These are phyloP conservation scores for Hypotaenidia philippensis DNA, from an alignment of 2,797 vertebrate genomes.

Conservation along the genomic window DNA sequence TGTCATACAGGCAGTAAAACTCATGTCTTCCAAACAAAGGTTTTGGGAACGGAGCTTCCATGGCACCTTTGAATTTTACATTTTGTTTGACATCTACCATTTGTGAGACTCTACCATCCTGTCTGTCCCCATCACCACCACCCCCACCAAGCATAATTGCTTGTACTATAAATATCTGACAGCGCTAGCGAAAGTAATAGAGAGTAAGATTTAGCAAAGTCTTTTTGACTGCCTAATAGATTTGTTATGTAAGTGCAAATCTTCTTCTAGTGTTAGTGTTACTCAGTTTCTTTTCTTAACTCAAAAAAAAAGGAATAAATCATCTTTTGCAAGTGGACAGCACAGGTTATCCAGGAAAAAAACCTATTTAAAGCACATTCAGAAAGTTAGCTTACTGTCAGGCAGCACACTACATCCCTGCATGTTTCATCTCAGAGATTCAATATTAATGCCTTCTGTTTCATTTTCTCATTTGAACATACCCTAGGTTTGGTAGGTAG, in stretches of 20 bases:
- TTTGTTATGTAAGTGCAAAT: neutral
- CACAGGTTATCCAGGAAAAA: neutral
- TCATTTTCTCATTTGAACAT: neutral
- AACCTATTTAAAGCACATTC: neutral
- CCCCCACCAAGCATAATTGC: slow-evolving; percentile 52
- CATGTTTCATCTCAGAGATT: neutral
- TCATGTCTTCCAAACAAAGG: slow-evolving; percentile 31
- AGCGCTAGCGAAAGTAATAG: slow-evolving; percentile 28
- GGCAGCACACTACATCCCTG: neutral
- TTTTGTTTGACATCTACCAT: slow-evolving; percentile 61
- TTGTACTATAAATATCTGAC: slow-evolving; percentile 63
- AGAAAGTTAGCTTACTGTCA: neutral
- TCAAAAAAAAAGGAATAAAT: neutral
- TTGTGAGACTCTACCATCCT: slow-evolving; percentile 18
- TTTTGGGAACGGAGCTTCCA: slow-evolving; percentile 34
- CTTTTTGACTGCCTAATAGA: slow-evolving; percentile 20
- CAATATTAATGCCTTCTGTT: neutral
- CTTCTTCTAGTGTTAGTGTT: neutral
- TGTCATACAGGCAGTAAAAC: slow-evolving; percentile 38
- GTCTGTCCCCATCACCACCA: slow-evolving; percentile 41
- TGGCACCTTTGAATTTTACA: slow-evolving; percentile 42
- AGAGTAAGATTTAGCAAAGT: slow-evolving; percentile 28
- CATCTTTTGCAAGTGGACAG: neutral
- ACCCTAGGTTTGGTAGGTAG: neutral
- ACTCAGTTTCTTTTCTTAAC: neutral